These are phyloP conservation scores for Hirtodrosophila alboralis DNA, from an alignment of 2,888 invertebrate genomes.

Conservation along the genomic window DNA sequence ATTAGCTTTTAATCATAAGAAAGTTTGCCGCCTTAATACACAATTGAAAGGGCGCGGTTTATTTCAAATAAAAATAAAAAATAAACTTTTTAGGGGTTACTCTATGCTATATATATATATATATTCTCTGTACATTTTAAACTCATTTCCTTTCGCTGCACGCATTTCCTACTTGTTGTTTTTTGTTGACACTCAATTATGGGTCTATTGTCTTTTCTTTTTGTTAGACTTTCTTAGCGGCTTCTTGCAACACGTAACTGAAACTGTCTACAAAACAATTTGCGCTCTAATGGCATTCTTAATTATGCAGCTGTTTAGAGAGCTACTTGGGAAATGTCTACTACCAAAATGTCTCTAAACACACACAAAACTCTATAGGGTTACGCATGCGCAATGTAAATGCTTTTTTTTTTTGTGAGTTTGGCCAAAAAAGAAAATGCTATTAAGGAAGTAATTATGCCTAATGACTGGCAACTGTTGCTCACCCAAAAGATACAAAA, in stretches of 20 bases:
- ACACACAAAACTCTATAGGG: too few relatives aligned
- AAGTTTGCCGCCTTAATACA: constrained; percentile 13
- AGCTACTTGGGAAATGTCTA: constrained; percentile 1
- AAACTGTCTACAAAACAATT: constrained; percentile 10
- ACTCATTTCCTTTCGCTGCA: constrained; percentile 7
- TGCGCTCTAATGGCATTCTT: constrained; percentile 56
- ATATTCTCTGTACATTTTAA: constrained; percentile 43
- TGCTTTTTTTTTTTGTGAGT: constrained; percentile 16
- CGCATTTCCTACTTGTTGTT: constrained; percentile 29
- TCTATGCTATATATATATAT: too few relatives aligned
- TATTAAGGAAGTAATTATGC: constrained; percentile 64
- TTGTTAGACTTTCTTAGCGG: too few relatives aligned
- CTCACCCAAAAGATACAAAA: constrained; percentile 2
- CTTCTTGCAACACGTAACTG: constrained; percentile 23
- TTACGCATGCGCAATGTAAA: constrained; percentile 65
- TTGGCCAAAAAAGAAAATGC: constrained; percentile 46
- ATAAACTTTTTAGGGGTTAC: too few relatives aligned
- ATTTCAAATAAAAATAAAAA: constrained; percentile 46
- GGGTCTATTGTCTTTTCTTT: constrained; percentile 34
- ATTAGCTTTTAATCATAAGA: constrained; percentile 51
- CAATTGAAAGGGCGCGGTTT: constrained; percentile 37
- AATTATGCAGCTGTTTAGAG: constrained; percentile 57
- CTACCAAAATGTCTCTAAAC: too few relatives aligned
- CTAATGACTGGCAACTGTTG: constrained; percentile 57
- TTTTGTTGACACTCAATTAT: constrained; percentile 54